Percentiles rank a stretch among this genome's conserved stretches.
phyloP scores from a whole-genome alignment of 2,888 invertebrate genomes.

The Himalopsyche anomala region DNA sequence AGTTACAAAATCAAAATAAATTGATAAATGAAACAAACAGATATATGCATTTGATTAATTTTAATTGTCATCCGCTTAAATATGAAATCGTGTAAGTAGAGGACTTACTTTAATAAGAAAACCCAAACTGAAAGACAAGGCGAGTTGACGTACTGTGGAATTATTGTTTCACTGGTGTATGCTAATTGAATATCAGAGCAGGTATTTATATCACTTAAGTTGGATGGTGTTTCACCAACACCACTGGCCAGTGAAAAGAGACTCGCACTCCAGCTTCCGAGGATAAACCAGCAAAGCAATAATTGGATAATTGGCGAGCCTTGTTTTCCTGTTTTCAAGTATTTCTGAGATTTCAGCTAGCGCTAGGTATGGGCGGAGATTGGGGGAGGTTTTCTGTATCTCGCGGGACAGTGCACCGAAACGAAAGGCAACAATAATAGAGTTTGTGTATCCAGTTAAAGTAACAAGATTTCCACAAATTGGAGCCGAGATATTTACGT shows the following conservation, averaged over 20 bases:
- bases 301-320: slow-evolving; percentile 63
- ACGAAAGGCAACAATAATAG: slow-evolving; percentile 1
- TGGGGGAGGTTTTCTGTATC: slow-evolving; percentile 2
- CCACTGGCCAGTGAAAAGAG: not conserved
- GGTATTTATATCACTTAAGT: no score
- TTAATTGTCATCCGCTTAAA: no score
- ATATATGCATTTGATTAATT: no score
- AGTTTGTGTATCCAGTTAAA: slow-evolving; percentile 42
- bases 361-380: not conserved
- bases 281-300: slow-evolving; percentile 52
- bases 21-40: no score
- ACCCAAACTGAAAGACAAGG: no score
- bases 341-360: slow-evolving; percentile 50
- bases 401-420: slow-evolving; percentile 32
- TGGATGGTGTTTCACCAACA: not conserved
- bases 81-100: no score
- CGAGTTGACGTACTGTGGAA: no score
- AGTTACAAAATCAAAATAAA: no score
- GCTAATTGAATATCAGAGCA: no score
- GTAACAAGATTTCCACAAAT: slow-evolving; percentile 25
- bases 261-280: not conserved
- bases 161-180: no score
- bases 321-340: slow-evolving; percentile 51
- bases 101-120: no score
- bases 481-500: not conserved